phyloP scores from a whole-genome alignment of 2,113 vertebrate species.

The Pycnonotus jocosus region DNA sequence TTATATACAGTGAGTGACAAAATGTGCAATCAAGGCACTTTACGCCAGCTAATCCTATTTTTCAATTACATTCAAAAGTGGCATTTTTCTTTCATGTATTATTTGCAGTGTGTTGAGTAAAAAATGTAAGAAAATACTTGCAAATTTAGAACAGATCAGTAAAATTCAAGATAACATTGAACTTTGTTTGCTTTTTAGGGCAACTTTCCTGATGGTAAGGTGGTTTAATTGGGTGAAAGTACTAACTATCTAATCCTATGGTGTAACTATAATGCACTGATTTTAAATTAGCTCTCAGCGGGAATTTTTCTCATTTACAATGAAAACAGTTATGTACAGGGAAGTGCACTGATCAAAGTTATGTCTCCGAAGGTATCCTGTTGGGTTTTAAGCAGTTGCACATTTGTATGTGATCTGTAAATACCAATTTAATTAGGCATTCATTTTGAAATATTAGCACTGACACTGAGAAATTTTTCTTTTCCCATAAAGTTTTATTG shows the following conservation, averaged over 20 bases:
- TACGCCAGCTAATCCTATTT: neutral
- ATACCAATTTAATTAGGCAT: neutral
- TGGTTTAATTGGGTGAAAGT: neutral
- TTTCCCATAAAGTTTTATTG: neutral
- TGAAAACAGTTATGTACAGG: neutral
- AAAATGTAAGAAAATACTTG: neutral
- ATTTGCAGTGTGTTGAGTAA: neutral
- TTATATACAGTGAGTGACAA: neutral
- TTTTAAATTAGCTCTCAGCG: neutral
- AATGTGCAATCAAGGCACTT: neutral
- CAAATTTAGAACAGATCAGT: neutral
- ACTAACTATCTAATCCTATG: neutral
- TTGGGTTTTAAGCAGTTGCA: neutral
- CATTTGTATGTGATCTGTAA: neutral
- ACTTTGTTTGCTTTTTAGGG: neutral
- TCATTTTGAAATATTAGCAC: neutral
- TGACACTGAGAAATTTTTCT: neutral
- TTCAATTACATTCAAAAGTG: neutral
- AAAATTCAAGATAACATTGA: neutral
- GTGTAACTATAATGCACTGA: neutral
- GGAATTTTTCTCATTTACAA: neutral
- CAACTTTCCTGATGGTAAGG: neutral
- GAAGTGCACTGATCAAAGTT: neutral
- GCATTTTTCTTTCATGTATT: neutral
- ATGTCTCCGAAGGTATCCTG: neutral